Conservation (phyloP, 2,797 vertebrate species). For the Trachurus trachurus region DNA sequence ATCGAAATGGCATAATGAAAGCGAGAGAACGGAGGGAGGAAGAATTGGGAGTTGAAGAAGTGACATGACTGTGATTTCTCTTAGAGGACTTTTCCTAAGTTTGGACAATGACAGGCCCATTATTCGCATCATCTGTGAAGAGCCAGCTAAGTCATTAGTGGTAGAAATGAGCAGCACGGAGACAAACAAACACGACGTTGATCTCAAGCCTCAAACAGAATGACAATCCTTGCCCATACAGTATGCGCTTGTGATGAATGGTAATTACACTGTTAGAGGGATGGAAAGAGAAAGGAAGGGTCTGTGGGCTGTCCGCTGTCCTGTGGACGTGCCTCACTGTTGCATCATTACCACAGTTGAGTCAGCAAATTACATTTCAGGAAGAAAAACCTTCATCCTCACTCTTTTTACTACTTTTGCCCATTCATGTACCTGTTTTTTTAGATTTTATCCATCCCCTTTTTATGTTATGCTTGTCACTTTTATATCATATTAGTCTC, state of each 20-base stretch:
- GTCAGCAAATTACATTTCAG: conserved; percentile 23
- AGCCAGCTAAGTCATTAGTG: conserved; percentile 62
- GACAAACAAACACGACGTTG: conserved; percentile 54
- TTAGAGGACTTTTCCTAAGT: conserved; percentile 24
- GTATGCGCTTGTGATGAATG: conserved; percentile 39
- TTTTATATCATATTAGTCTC: conserved; percentile 7
- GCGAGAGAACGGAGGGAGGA: not conserved
- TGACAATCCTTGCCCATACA: conserved; percentile 49
- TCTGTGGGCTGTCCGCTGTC: conserved; percentile 29
- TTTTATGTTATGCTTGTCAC: conserved; percentile 14
- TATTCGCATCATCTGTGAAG: conserved; percentile 58
- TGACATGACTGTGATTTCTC: conserved; percentile 9
- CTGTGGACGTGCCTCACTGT: not conserved
- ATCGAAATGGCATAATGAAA: conserved; percentile 16
- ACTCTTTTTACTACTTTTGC: not conserved
- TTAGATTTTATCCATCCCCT: not conserved
- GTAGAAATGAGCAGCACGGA: conserved; percentile 51
- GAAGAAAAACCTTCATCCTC: conserved; percentile 13
- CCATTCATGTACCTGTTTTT: not conserved
- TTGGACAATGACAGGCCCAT: conserved; percentile 43
- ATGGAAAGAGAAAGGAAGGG: conserved; percentile 26
- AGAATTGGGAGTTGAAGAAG: not conserved
- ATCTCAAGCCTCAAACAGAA: conserved; percentile 53
- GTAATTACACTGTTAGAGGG: conserved; percentile 53
- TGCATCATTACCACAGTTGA: conserved; percentile 34